Conservation (phyloP, 2,888 invertebrate genomes). For the Erynnis tages region DNA sequence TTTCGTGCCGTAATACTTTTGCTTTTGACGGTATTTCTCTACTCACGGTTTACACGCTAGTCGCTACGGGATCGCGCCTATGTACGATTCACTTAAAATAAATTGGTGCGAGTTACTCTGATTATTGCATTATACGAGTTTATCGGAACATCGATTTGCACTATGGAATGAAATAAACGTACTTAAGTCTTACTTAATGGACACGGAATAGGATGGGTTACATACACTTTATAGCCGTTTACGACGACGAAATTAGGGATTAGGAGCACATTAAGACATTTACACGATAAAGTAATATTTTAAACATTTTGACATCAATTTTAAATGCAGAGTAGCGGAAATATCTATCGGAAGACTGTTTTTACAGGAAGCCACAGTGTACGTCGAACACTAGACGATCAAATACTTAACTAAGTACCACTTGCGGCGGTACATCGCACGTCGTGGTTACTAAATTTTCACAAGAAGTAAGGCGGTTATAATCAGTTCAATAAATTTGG, state of each 20-base stretch:
- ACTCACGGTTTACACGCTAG: conserved; percentile 37
- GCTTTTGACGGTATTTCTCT: conserved; percentile 58
- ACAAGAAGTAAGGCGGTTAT: conserved; percentile 74
- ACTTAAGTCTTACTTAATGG: conserved; percentile 31
- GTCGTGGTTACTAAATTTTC: conserved; percentile 61
- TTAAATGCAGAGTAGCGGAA: conserved; percentile 76
- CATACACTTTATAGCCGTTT: conserved; percentile 31
- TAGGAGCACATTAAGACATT: conserved; percentile 34
- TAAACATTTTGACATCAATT: conserved; percentile 59
- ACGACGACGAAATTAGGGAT: conserved; percentile 32
- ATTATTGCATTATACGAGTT: conserved; percentile 48
- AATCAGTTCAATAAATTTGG: conserved; percentile 78
- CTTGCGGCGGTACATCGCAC: conserved; percentile 71
- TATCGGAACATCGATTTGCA: conserved; percentile 55
- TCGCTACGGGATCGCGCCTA: conserved; percentile 49
- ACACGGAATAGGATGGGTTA: conserved; percentile 36
- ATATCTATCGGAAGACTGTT: conserved; percentile 80
- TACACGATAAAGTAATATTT: conserved; percentile 35
- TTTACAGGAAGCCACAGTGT: conserved; percentile 79
- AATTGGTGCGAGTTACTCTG: conserved; percentile 35
- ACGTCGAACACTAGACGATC: conserved; percentile 70
- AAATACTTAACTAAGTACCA: conserved; percentile 74
- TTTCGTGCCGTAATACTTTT: conserved; percentile 64
- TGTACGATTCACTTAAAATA: conserved; percentile 49
- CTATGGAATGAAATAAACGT: conserved; percentile 53